Evolutionary conservation across 1,140 invertebrate species (phyloP).

Genomic region (Hypothenemus hampei): DNA sequence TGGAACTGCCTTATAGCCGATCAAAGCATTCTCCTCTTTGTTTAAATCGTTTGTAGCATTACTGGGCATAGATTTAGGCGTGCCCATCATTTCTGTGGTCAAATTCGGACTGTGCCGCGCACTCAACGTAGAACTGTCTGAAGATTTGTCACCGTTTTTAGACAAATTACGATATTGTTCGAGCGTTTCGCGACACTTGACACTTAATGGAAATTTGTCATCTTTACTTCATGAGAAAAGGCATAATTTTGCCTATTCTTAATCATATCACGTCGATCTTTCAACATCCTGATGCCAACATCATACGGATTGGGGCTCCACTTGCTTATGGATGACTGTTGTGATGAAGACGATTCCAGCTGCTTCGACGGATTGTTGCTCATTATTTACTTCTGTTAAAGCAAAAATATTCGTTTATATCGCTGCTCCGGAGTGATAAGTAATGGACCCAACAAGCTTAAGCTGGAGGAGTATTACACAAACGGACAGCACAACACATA

Average conservation of each 20-base stretch:
- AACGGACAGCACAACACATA: constrained; percentile 8
- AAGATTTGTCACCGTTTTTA: constrained; percentile 16
- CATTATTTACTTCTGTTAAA: constrained; percentile 34
- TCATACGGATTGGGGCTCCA: constrained; percentile 24
- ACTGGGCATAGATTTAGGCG: constrained; percentile 27
- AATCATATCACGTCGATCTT: constrained; percentile 36
- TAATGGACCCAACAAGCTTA: constrained; percentile 5
- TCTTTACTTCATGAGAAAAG: constrained; percentile 33
- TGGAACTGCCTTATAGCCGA: constrained; percentile 34
- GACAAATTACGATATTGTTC: constrained; percentile 25
- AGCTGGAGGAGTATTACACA: constrained; percentile 3
- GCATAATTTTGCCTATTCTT: constrained; percentile 40
- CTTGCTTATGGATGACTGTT: not conserved
- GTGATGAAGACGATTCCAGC: not conserved
- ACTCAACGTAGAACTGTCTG: constrained; percentile 7
- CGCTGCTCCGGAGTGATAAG: not conserved
- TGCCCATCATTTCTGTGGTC: constrained; percentile 26
- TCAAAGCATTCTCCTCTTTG: constrained; percentile 38
- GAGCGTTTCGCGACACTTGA: constrained; percentile 27
- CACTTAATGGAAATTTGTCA: constrained; percentile 30
- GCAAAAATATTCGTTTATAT: constrained; percentile 19
- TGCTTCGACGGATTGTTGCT: constrained; percentile 11
- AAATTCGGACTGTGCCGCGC: constrained; percentile 16
- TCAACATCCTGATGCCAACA: constrained; percentile 36
- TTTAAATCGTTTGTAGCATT: constrained; percentile 43